A percentile compares a stretch with the other conserved stretches of the same genome.
phyloP scores from a whole-genome alignment of 35 echinoderm and acorn worm species.

The Apostichopus japonicus region DNA sequence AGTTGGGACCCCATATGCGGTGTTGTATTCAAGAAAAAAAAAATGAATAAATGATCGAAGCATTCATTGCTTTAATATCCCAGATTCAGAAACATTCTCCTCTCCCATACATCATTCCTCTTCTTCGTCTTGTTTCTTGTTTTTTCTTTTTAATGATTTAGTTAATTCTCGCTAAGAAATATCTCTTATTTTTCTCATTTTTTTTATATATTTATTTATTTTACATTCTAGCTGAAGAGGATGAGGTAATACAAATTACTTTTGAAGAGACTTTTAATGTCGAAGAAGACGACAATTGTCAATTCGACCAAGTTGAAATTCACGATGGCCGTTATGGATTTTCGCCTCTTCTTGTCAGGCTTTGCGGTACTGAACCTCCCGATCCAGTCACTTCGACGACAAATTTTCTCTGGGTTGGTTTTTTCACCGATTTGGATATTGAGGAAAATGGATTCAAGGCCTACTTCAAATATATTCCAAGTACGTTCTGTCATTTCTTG shows the following conservation, averaged over 20 bases:
- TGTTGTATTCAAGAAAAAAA: neutral
- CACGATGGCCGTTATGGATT: conserved; percentile 76
- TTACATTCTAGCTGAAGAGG: conserved; percentile 63
- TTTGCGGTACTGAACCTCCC: conserved; percentile 60
- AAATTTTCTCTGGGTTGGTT: conserved; percentile 68
- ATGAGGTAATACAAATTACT: conserved; percentile 71
- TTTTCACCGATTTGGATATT: conserved; percentile 62
- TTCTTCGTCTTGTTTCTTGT: neutral
- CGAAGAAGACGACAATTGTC: conserved; percentile 58
- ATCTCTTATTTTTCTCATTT: neutral
- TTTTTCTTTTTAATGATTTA: neutral
- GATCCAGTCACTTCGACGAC: conserved; percentile 54
- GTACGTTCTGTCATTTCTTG: conserved; percentile 10
- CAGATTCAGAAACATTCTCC: neutral
- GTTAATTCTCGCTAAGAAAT: neutral
- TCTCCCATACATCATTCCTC: neutral
- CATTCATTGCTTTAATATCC: neutral
- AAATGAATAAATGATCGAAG: neutral
- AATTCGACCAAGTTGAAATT: conserved; percentile 75
- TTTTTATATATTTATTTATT: neutral
- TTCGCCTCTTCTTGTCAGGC: conserved; percentile 60
- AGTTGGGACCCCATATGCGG: too few species aligned
- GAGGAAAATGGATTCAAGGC: conserved; percentile 62
- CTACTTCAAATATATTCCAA: conserved; percentile 68
- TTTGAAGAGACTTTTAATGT: conserved; percentile 57